Evolutionary conservation across 2,888 invertebrate genomes (phyloP), one percentile per base, ranked within the genome.

Genomic region (Apamea epomidion): DNA sequence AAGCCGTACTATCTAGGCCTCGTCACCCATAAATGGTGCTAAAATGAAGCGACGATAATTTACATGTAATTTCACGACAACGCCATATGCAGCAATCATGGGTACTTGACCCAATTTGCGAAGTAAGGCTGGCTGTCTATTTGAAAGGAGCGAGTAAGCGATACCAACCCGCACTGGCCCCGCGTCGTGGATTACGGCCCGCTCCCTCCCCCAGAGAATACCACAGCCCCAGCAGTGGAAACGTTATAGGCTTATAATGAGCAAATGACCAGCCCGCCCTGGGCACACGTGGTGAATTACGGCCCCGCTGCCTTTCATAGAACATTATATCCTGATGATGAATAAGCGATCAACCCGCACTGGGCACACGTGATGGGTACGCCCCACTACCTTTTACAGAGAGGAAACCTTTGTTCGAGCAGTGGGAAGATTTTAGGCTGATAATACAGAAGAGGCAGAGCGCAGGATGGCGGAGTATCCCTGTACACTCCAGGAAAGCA

Each of bases 61-160:
- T 93, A 93, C 94, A 95, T 94, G 92, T 91, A 93, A 94, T 95
- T 94, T 94, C 93, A 93, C 92, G 92, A 92, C 92, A 91, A 75
- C 78, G 74, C 94, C 93, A 92, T 94, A 94, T 90, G 83, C 81
- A 82, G 81, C 90, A 80, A 76, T 91, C 84, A 86, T 78, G 89
- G 89, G 82, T 92, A 87, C 93, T 93, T 94, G 95, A 95, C 95
- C 95, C 85, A 89, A 88, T 93, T 2, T 95, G 90, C 92, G 90
- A 71, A 64, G 83, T 77, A 81, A 82, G 82, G 76, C 69, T 81
- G 48, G 21, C 29, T 62, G 62, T 76, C 69, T 82, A 82, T 69
- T 69, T 81, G 62, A 62, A 76, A n/a, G 32, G 45, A 81, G 18
- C 45, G 8, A 62, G 25, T 70, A 54, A 37, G 4, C 7, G n/a